Base-by-base conservation (phyloP, 1,140 invertebrate species). In the Wasmannia auropunctata region DNA sequence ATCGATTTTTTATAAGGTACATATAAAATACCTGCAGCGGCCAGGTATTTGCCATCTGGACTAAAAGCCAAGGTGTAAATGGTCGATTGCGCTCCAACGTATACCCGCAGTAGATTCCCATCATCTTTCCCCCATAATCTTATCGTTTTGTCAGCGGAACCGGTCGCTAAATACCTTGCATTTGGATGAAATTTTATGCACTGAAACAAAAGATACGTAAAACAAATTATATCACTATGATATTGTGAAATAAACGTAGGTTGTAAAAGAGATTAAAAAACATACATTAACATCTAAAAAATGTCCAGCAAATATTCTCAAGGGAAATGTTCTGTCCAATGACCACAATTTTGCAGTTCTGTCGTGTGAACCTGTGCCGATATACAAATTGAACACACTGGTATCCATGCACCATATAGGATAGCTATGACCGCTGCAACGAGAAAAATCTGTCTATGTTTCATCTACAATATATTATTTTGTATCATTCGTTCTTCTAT, bases 401-500 rank as follows among this genome's bases (percentile, higher is more conserved):
- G 97, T 96, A 94, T 97, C 97, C 93, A 98, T 95, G 93, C 97
- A 97, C 97, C 98, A 98, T 56, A 99, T 97, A n/a, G 98, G 97
- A 92, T 98, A 97, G 90, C 96, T 97, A 93, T 99, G 98, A 54
- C 98, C 98, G 88, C 96, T 96, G 94, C 69, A 96, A 96, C 37
- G 88, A 89, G 83, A 80, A 40, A 43, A 58, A 72, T 77, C 85
- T 75, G 94, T 51, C 10, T 86, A 89, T 75, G 95, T 72, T 85
- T 89, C 63, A 91, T 74, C 11, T 84, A 28, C 69, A 75, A 91
- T 87, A 75, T 10, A 56, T 56, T 56, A 34, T 74, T 51, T 70
- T 46, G 60, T 40, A 46, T 54, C 25, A 70, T 43, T 28, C 19
- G 1, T 69, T 49, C 43, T 70, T 70, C 0, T 31, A 28, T 49